phyloP scores from a whole-genome alignment of 2,888 invertebrate genomes.

The Drosophila heteroneura region DNA sequence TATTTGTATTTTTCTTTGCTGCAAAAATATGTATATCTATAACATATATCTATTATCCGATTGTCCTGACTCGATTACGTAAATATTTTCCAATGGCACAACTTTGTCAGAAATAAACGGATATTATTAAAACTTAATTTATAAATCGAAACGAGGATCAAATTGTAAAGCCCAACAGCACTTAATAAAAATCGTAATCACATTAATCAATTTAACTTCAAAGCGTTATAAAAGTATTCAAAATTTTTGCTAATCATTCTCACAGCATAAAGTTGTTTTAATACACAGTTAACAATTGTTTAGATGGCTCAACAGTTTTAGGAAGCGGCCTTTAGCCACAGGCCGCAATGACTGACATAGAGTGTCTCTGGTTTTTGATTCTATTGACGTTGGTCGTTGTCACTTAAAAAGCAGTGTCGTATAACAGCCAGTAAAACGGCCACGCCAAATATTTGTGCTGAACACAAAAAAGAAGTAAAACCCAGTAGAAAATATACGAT shows the following conservation, averaged over 20 bases:
- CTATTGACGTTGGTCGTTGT: conserved; percentile 3
- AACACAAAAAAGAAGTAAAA: conserved; percentile 37
- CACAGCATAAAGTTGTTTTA: too few species aligned
- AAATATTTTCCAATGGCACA: neutral
- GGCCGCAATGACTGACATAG: conserved; percentile 36
- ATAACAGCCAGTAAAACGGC: conserved; percentile 59
- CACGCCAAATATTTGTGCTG: conserved; percentile 67
- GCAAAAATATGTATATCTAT: neutral
- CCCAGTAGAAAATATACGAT: conserved; percentile 46
- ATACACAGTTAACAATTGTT: conserved; percentile 2
- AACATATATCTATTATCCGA: neutral
- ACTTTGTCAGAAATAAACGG: neutral
- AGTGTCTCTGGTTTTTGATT: conserved; percentile 17
- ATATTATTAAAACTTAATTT: neutral
- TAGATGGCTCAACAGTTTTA: conserved; percentile 4
- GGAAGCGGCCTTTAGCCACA: neutral
- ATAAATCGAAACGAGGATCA: neutral
- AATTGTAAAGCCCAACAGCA: neutral
- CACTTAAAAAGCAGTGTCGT: conserved; percentile 32
- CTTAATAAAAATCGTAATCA: neutral
- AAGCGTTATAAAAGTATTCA: too few species aligned
- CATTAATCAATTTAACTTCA: neutral
- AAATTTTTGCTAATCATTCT: neutral
- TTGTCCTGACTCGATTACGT: neutral
- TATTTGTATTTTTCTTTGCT: neutral